Percentiles rank a stretch among this genome's conserved stretches.
Conservation (phyloP, 2,113 vertebrate genomes). For the Leptobrachium ailaonicum region DNA sequence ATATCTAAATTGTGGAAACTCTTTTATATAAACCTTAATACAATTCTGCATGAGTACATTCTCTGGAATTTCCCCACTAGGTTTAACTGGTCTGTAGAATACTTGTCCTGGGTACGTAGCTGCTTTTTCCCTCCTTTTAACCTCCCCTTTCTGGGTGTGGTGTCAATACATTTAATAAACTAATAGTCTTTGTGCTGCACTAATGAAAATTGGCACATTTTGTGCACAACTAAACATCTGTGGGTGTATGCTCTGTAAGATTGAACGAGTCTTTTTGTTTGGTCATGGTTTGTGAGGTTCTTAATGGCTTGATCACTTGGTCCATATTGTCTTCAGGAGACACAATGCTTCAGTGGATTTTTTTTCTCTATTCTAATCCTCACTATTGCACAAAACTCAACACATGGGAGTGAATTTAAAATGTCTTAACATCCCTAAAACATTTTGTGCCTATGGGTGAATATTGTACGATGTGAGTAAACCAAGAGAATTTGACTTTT, state of each 20-base stretch:
- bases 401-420: too few relatives aligned
- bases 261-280: too few relatives aligned
- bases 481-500: slow-evolving; percentile 2
- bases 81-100: slow-evolving; percentile 80
- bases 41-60: slow-evolving; percentile 21
- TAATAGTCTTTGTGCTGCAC: slow-evolving; percentile 39
- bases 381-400: too few relatives aligned
- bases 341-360: too few relatives aligned
- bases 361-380: too few relatives aligned
- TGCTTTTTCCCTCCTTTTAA: slow-evolving; percentile 50
- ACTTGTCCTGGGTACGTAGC: slow-evolving; percentile 79
- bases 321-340: too few relatives aligned
- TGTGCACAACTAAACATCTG: not conserved
- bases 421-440: not conserved
- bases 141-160: too few relatives aligned
- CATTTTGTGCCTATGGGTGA: not conserved
- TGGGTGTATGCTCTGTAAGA: too few relatives aligned
- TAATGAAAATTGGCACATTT: slow-evolving; percentile 9
- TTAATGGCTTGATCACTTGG: too few relatives aligned
- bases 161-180: slow-evolving; percentile 14
- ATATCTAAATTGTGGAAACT: not conserved
- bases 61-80: slow-evolving; percentile 72
- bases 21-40: not conserved
- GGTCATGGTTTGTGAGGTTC: too few relatives aligned
- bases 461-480: not conserved